Evolutionary conservation across 2,888 invertebrate genomes (phyloP), one percentile per base, ranked within the genome.

Genomic region (Busseola fusca): DNA sequence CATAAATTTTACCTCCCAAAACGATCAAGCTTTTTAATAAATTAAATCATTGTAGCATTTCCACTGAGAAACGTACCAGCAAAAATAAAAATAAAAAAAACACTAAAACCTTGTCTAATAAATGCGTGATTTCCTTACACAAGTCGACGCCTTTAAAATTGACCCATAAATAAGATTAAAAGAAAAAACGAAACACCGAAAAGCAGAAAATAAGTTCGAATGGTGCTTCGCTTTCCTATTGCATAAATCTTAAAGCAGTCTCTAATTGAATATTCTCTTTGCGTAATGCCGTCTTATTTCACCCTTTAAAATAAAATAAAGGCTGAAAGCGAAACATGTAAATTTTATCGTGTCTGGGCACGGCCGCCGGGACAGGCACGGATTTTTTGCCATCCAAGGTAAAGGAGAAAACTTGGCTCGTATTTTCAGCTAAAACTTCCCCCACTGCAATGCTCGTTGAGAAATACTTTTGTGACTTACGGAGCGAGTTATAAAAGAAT

Each of bases 281-380:
- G 91, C 93, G 93, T 93, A 94, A 93, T 91, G 87, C 91, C 90
- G 89, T 91, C 93, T 93, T 94, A 93, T 91, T 95, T 93, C 92
- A 94, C 94, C 94, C 94, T 93, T 95, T 94, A 94, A 94, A 95
- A 94, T 93, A 94, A 95, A 95, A 94, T 94, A 94, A 91, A 93
- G 91, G 90, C 91, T 89, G 91, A 91, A 92, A 92, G 91, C 90
- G 93, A 93, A 94, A 94, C 94, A 95, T 95, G 95, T 94, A 95
- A 95, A 95, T 95, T 95, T 94, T 92, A 94, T 93, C 93, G 93
- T 89, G 92, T 93, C 94, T 92, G 91, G 89, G 90, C 89, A 88
- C 89, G 88, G 88, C 89, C 91, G 88, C 82, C 85, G 91, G 91
- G 92, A 90, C 87, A 82, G 85, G 87, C 90, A 85, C 89, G 87